phyloP scores from a whole-genome alignment of 1,140 invertebrate species.

The Bombus affinis region DNA sequence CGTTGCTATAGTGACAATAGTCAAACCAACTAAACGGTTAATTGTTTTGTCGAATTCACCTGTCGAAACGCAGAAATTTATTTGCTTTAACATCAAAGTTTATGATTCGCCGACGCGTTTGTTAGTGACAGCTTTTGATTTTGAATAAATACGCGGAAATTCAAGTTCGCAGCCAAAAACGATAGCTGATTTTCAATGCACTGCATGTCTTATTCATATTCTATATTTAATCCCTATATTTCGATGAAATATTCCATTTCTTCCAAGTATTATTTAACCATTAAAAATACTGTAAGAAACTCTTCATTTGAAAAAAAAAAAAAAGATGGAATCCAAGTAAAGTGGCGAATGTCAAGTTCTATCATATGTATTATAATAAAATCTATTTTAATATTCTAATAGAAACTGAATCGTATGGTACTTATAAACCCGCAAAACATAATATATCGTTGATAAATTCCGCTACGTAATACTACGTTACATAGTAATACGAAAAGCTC shows the following conservation, averaged over 20 bases:
- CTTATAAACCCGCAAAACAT: background rate
- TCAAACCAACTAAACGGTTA: no score
- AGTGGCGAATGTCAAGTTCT: no score
- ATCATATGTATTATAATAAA: no score
- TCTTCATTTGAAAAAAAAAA: no score
- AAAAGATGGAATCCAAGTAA: no score
- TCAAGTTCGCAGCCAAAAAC: background rate
- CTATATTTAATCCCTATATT: no score
- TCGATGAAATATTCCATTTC: no score
- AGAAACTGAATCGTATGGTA: background rate
- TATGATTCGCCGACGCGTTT: background rate
- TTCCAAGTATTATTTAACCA: no score
- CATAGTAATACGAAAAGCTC: background rate
- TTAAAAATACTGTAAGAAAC: no score
- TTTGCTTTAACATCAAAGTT: constrained; percentile 5
- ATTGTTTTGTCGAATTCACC: background rate
- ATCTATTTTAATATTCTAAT: background rate
- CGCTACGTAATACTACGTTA: background rate
- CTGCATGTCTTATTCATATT: no score
- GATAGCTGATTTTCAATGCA: background rate
- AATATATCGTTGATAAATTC: background rate
- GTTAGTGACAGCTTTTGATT: background rate
- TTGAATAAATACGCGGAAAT: background rate
- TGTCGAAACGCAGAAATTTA: background rate
- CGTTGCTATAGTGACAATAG: no score